These are phyloP conservation scores for Notamacropus eugenii DNA, from an alignment of 2,797 vertebrate species.

Conservation along the genomic window DNA sequence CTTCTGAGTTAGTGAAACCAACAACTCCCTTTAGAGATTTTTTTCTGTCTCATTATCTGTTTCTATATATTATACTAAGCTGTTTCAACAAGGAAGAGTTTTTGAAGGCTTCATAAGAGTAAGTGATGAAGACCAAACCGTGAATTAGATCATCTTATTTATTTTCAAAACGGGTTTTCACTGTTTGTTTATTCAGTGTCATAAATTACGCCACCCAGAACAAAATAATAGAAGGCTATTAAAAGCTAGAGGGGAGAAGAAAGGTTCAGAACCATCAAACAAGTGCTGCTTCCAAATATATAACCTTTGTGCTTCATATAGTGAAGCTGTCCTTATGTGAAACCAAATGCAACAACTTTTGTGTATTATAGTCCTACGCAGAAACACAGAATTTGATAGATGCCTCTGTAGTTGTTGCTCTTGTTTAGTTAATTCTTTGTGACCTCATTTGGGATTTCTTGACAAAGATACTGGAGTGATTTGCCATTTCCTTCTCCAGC, in stretches of 20 bases:
- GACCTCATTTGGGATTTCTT: background rate
- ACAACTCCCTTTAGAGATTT: conserved; percentile 33
- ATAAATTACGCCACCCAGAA: background rate
- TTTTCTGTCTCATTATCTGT: background rate
- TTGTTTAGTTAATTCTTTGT: background rate
- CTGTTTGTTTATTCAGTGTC: background rate
- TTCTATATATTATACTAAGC: background rate
- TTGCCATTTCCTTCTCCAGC: background rate
- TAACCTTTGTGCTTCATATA: background rate
- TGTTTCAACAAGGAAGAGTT: background rate
- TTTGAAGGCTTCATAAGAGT: background rate
- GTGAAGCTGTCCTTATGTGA: background rate
- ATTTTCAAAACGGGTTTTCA: background rate
- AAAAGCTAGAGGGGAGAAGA: background rate
- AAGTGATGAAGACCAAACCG: background rate
- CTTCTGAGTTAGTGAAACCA: background rate
- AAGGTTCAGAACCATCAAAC: background rate
- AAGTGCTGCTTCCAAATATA: background rate
- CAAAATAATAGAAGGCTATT: background rate
- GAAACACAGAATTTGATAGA: background rate
- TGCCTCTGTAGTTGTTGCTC: background rate
- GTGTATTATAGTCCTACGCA: background rate
- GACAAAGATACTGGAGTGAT: background rate
- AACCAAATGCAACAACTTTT: background rate
- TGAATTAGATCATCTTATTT: background rate